phyloP scores from a whole-genome alignment of 2,113 vertebrate genomes.

The Dendrocopos noguchii region DNA sequence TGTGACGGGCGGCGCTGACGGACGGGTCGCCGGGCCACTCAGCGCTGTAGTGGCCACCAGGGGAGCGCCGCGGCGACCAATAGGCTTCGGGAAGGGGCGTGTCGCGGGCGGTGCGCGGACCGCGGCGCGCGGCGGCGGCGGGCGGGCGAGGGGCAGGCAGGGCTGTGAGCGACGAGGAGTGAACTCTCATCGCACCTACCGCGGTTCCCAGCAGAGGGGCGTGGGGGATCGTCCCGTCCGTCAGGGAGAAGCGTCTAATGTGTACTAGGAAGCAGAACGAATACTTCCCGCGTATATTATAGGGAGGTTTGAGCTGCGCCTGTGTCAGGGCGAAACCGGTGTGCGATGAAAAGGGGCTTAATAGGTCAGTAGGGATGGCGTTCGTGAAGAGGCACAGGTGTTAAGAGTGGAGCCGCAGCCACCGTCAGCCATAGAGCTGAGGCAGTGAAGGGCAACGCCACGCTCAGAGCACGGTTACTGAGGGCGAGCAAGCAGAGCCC shows the following conservation, averaged over 20 bases:
- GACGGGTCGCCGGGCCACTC: slow-evolving; percentile 54
- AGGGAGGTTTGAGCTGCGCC: not conserved
- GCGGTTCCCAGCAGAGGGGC: accelerated
- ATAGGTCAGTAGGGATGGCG: not conserved
- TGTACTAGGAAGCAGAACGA: accelerated
- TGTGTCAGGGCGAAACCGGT: not conserved
- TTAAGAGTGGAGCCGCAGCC: not conserved
- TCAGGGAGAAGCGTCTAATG: accelerated
- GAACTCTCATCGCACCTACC: accelerated
- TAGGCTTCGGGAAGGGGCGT: slow-evolving; percentile 42
- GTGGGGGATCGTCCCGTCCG: accelerated
- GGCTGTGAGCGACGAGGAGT: accelerated
- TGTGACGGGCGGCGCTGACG: slow-evolving; percentile 73
- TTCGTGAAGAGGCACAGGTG: too few species aligned
- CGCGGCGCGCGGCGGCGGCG: not conserved
- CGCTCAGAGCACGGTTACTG: not conserved
- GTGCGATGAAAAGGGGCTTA: too few species aligned
- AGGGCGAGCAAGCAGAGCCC: not conserved
- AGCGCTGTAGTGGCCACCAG: not conserved
- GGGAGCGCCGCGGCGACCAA: slow-evolving; percentile 37
- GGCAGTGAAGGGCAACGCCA: too few species aligned
- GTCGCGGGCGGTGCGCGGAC: not conserved
- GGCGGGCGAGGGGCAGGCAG: not conserved
- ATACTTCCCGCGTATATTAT: too few species aligned
- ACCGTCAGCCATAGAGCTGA: too few species aligned